Conservation (phyloP, 2,113 vertebrate species). For the Zosterops lateralis region DNA sequence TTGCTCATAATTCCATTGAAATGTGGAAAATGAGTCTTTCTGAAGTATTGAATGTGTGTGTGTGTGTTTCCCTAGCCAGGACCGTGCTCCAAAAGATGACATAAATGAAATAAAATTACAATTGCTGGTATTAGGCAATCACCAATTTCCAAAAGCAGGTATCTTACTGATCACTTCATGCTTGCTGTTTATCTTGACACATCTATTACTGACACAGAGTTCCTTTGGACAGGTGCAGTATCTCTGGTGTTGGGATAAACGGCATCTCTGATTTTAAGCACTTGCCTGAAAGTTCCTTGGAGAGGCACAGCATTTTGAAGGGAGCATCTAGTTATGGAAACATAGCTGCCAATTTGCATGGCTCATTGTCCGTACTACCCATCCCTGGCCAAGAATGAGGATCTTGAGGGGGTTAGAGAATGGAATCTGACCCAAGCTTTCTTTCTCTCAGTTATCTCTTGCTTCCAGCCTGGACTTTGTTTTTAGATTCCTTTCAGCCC, state of each 20-base stretch:
- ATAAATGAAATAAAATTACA: not conserved
- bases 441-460: not conserved
- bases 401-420: rapidly evolving
- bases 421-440: not conserved
- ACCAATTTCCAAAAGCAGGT: not conserved
- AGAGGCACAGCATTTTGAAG: not conserved
- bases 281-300: not conserved
- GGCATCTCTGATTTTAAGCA: not conserved
- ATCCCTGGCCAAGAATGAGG: rapidly evolving
- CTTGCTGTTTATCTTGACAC: not conserved
- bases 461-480: not conserved
- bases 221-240: rapidly evolving
- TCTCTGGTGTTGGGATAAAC: not conserved
- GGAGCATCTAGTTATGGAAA: not conserved
- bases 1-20: not conserved
- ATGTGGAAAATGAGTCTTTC: not conserved
- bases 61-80: not conserved
- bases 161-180: not conserved
- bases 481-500: not conserved
- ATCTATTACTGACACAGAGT: rapidly evolving
- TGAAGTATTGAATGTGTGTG: not conserved
- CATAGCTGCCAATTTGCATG: not conserved
- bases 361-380: rapidly evolving
- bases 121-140: not conserved
- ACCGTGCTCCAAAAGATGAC: not conserved